Percentiles rank a stretch among this genome's conserved stretches.
phyloP scores from a whole-genome alignment of 2,113 vertebrate species.

The Pelecanoides urinatrix region DNA sequence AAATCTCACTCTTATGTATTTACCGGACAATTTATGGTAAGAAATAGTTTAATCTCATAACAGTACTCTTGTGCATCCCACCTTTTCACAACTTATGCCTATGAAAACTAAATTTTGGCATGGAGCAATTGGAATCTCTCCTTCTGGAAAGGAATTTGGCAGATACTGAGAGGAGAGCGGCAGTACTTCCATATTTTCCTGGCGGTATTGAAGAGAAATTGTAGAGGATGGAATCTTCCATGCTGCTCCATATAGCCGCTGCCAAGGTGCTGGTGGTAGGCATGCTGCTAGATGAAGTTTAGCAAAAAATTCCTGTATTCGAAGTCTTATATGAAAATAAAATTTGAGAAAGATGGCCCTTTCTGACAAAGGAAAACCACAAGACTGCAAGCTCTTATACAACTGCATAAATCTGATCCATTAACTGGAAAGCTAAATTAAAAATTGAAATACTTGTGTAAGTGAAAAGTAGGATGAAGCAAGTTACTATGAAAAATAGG shows the following conservation, averaged over 20 bases:
- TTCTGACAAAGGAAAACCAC: not conserved
- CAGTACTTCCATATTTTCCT: slow-evolving; percentile 51
- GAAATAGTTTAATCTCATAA: not conserved
- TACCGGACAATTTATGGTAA: not conserved
- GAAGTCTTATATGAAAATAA: not conserved
- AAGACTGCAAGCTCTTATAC: not conserved
- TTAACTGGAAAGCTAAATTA: not conserved
- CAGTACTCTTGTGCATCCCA: not conserved
- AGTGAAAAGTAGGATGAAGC: not conserved
- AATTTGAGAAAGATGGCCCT: not conserved
- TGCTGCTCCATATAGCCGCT: not conserved
- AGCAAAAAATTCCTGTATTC: not conserved
- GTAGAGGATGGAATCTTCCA: slow-evolving; percentile 39
- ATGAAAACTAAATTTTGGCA: slow-evolving; percentile 4
- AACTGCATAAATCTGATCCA: not conserved
- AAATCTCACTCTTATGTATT: not conserved
- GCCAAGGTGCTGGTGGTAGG: slow-evolving; percentile 2
- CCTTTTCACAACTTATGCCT: not conserved
- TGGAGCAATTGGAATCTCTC: not conserved
- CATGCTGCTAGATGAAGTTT: not conserved
- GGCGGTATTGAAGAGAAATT: not conserved
- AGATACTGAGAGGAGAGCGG: not conserved
- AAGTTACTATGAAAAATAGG: not conserved
- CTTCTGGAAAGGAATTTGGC: slow-evolving; percentile 46
- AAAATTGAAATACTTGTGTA: not conserved